Conservation (phyloP, 1,140 invertebrate species). For the Eulimnadia texana region DNA sequence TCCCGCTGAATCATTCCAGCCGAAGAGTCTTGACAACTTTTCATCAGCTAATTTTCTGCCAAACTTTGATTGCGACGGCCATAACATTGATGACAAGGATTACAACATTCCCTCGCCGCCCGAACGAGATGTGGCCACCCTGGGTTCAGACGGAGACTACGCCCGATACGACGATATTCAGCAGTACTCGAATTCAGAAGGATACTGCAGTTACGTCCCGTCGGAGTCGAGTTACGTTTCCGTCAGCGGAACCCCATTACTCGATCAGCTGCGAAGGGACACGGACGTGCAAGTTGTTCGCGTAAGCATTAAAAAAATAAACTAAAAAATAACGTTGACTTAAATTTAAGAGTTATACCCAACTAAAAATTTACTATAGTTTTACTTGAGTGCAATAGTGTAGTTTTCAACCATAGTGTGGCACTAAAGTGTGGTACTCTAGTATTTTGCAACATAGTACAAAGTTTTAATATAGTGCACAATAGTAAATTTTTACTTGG, state of each 20-base stretch:
- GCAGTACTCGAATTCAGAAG: conserved; percentile 62
- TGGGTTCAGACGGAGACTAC: conserved; percentile 49
- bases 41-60: conserved; percentile 27
- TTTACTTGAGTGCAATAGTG: too few species aligned
- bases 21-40: conserved; percentile 23
- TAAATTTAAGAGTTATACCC: too few species aligned
- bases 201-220: conserved; percentile 65
- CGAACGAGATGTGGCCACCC: conserved; percentile 40
- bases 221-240: conserved; percentile 51
- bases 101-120: conserved; percentile 59
- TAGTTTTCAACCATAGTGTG: too few species aligned
- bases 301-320: too few species aligned
- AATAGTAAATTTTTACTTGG: not conserved
- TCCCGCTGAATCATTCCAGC: conserved; percentile 35
- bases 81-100: conserved; percentile 45
- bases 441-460: too few species aligned
- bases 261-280: conserved; percentile 42
- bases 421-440: too few species aligned
- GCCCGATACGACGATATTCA: conserved; percentile 42
- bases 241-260: conserved; percentile 51
- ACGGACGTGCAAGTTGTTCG: conserved; percentile 19
- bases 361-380: too few species aligned
- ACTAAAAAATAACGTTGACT: too few species aligned
- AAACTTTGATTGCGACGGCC: conserved; percentile 48
- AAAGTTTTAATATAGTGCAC: too few species aligned